Evolutionary conservation across 2,113 vertebrate genomes (phyloP).

Genomic region (Rhineura floridana): DNA sequence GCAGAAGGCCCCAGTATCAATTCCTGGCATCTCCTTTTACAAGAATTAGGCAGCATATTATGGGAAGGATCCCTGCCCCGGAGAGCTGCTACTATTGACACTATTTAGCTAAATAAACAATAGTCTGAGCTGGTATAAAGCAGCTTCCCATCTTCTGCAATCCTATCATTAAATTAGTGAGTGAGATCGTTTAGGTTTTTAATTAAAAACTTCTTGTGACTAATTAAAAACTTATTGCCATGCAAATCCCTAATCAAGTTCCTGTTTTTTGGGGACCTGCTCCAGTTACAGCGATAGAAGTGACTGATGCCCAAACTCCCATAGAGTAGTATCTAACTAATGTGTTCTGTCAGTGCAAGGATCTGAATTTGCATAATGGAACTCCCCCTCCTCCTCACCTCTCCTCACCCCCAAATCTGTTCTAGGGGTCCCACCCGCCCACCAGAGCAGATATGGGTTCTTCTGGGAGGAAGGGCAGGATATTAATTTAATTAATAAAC

Average conservation of each 20-base stretch:
- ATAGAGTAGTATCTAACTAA: no score
- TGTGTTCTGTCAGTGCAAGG: no score
- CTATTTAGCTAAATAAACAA: neutral
- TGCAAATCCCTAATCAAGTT: neutral
- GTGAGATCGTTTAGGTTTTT: neutral
- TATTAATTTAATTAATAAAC: no score
- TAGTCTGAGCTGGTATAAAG: no score
- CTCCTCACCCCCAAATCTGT: no score
- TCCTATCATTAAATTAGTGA: no score
- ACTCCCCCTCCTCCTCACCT: no score
- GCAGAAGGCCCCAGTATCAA: neutral
- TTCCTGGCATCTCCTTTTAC: neutral
- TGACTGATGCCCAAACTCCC: neutral
- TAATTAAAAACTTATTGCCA: neutral
- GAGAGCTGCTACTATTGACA: neutral
- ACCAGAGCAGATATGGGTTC: no score
- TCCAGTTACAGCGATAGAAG: neutral
- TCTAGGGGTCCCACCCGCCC: no score
- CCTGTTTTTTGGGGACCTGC: neutral
- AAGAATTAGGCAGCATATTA: neutral
- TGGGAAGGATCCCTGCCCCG: neutral
- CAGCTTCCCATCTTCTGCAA: neutral
- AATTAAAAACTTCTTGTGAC: neutral
- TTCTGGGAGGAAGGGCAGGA: no score
- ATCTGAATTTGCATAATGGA: no score